phyloP scores from a whole-genome alignment of 2,888 invertebrate species.

The Neuroscelio doddi region DNA sequence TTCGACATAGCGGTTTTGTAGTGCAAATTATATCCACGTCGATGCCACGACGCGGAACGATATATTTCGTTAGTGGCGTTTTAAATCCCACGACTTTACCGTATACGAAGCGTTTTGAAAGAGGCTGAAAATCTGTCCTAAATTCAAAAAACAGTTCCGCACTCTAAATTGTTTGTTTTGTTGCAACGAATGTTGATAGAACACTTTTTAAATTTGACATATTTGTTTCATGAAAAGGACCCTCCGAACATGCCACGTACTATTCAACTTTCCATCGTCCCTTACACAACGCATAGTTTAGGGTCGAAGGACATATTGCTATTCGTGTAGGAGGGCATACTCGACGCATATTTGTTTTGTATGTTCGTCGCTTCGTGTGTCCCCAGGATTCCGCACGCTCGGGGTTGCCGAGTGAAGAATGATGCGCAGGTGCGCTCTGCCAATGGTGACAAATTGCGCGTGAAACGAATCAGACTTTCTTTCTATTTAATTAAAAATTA shows the following conservation, averaged over 20 bases:
- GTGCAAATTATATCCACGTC: no score
- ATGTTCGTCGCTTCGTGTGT: constrained; percentile 55
- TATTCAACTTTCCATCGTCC: background rate
- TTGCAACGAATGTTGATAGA: no score
- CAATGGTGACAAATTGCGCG: constrained; percentile 52
- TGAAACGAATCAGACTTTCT: constrained; percentile 59
- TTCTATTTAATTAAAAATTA: constrained; percentile 63
- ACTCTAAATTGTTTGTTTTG: no score
- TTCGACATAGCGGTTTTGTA: no score
- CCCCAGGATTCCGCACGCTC: constrained; percentile 56
- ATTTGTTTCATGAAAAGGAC: constrained; percentile 1
- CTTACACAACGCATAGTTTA: constrained; percentile 28
- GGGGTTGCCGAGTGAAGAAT: constrained; percentile 52
- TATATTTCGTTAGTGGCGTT: no score
- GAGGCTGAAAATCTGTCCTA: no score
- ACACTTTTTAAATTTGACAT: background rate
- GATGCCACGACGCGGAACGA: no score
- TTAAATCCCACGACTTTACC: no score
- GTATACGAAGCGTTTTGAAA: no score
- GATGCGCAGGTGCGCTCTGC: constrained; percentile 64
- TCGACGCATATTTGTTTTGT: constrained; percentile 64
- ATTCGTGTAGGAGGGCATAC: constrained; percentile 38
- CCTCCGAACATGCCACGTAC: constrained; percentile 1
- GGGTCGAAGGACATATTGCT: constrained; percentile 38
- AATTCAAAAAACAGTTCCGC: no score